A percentile compares a stretch with the other conserved stretches of the same genome.
These are phyloP conservation scores for Petrocephalus zakoni DNA, from an alignment of 2,113 vertebrate species.

Conservation along the genomic window DNA sequence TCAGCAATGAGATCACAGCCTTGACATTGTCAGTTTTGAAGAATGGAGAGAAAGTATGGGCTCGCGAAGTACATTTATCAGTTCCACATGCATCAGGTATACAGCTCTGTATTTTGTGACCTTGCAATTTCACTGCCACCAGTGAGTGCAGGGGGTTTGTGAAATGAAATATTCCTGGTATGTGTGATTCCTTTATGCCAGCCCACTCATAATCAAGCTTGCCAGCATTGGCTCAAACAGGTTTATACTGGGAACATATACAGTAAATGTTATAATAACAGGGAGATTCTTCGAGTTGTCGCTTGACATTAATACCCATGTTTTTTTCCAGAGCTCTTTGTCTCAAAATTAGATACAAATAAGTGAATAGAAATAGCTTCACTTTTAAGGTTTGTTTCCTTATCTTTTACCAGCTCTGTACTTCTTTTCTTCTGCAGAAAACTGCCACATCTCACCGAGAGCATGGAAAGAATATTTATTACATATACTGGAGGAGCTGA, in stretches of 20 bases:
- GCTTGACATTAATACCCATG: neutral
- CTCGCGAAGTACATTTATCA: no score
- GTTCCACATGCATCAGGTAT: no score
- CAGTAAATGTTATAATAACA: neutral
- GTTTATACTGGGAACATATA: neutral
- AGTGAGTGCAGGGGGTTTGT: neutral
- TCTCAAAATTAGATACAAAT: neutral
- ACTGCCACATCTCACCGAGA: neutral
- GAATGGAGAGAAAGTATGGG: no score
- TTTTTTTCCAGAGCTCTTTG: neutral
- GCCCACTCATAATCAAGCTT: neutral
- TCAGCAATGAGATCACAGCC: no score
- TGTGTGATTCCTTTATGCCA: neutral
- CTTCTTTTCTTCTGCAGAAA: neutral
- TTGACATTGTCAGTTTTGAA: no score
- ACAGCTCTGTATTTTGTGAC: no score
- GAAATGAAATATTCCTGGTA: neutral
- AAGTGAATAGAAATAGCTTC: neutral
- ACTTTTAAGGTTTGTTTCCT: neutral
- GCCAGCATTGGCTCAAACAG: neutral
- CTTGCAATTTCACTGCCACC: neutral
- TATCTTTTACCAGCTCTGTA: neutral
- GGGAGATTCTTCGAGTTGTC: neutral
- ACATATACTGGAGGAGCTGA: neutral
- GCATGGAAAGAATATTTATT: neutral